Base-by-base conservation (phyloP, 2,113 vertebrate genomes). In the Pipa parva region DNA sequence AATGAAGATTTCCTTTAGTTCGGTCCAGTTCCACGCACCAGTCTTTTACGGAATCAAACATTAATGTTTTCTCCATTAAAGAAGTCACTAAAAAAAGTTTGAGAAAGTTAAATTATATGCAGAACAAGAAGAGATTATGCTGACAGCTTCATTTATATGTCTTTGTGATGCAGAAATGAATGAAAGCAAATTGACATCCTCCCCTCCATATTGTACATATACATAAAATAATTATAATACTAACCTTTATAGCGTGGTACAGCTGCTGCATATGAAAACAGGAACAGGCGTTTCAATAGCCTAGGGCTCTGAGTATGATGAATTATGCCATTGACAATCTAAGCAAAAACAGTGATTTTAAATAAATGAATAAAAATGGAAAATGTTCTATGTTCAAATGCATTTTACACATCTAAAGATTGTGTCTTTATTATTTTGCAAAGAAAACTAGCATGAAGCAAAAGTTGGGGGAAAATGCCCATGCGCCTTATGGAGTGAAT, bases 271-370 rank as follows among this genome's bases (percentile, higher is more conserved):
- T 91, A 95, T 63, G 92, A 91, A 73, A 93, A 94, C 15, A 93
- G 86, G 85, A 93, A 95, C 57, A 94, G 79, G 66, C 89, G 89
- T 75, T 91, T 94, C 73, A 93, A 83, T 48, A 88, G 86, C 75
- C 89, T 93, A 63, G 91, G 83, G 49, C 89, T 79, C 72, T 92
- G 86, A 71, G 89, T 90, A 67, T 94, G 90, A 71, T 92, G 92
- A 78, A 91, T 73, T 75, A 93, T 92, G 56, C 91, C 93, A 72
- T 89, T 89, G 82, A 95, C 91, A 50, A 94, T 92, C 92, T 95
- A 77, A 63, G 58, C 78, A 72, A 80, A 70, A 77, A 80, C 13
- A 36, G 71, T 74, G 33, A 70, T 77, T 58, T 65, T 27, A 33
- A 61, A 54, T n/a, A 9, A 15, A 25, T 4, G 7, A 13, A 10